phyloP scores from a whole-genome alignment of 2,888 invertebrate genomes.

The Ecdyonurus torrentis region DNA sequence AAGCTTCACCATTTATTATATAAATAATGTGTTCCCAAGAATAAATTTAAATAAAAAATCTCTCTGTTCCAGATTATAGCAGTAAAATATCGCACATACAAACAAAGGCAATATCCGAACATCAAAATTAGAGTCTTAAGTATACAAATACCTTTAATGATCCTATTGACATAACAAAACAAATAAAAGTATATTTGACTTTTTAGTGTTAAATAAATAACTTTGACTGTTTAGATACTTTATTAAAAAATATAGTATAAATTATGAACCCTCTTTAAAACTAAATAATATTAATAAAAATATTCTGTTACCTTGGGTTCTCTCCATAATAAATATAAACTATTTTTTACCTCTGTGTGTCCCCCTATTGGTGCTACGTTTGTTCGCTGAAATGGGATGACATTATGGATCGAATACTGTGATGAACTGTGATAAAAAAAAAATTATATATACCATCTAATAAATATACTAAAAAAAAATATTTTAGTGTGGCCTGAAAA shows the following conservation, averaged over 20 bases:
- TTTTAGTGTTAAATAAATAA: too few relatives aligned
- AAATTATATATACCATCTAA: background rate
- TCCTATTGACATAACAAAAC: too few relatives aligned
- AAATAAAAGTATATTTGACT: too few relatives aligned
- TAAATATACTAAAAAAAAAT: background rate
- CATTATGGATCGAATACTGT: background rate
- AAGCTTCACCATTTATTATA: too few relatives aligned
- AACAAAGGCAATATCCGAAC: background rate
- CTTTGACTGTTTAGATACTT: too few relatives aligned
- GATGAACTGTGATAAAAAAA: slow-evolving; percentile 2
- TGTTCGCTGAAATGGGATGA: background rate
- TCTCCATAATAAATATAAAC: too few relatives aligned
- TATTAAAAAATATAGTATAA: too few relatives aligned
- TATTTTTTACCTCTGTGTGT: background rate
- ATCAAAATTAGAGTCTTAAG: background rate
- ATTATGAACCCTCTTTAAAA: too few relatives aligned
- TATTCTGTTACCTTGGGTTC: too few relatives aligned
- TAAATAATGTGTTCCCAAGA: too few relatives aligned
- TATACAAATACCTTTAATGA: too few relatives aligned
- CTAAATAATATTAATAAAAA: too few relatives aligned
- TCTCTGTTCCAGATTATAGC: slow-evolving; percentile 6
- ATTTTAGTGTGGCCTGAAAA: background rate
- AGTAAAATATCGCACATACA: slow-evolving; percentile 8
- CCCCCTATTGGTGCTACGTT: background rate
- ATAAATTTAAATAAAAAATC: background rate